Evolutionary conservation across 37 sponge, comb jelly and placozoan species (phyloP).

Genomic region (Cladorhizidae sp.): DNA sequence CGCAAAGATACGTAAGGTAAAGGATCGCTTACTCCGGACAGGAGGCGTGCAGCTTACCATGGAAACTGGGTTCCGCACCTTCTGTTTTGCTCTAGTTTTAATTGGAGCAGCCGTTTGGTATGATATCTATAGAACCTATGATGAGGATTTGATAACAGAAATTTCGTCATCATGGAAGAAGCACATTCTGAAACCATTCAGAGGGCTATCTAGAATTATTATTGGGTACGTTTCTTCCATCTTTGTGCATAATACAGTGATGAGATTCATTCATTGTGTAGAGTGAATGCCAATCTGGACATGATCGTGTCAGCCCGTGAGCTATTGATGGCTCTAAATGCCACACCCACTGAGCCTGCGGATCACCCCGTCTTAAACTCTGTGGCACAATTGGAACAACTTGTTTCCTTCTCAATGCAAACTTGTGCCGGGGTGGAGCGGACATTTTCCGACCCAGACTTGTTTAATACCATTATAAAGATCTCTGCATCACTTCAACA

Average conservation of each 20-base stretch:
- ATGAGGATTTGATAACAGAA: neutral
- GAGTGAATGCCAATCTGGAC: constrained; percentile 87
- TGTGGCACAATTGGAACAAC: constrained; percentile 49
- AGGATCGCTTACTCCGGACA: too few relatives aligned
- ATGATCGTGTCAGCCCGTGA: constrained; percentile 74
- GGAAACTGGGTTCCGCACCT: too few relatives aligned
- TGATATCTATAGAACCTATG: too few relatives aligned
- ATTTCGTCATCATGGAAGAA: neutral
- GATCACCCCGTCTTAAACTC: constrained; percentile 51
- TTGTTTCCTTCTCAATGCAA: constrained; percentile 73
- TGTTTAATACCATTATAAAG: constrained; percentile 59
- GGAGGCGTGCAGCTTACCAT: too few relatives aligned
- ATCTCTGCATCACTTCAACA: constrained; percentile 48
- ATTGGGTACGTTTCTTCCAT: neutral
- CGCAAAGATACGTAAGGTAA: too few relatives aligned
- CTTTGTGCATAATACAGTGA: neutral
- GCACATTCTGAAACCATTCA: neutral
- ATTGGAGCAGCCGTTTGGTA: too few relatives aligned
- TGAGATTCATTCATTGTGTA: constrained; percentile 6
- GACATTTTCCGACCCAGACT: constrained; percentile 17
- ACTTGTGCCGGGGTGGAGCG: constrained; percentile 84
- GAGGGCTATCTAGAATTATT: neutral
- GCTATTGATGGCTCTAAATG: constrained; percentile 53
- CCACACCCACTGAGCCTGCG: constrained; percentile 2
- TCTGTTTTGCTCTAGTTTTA: too few relatives aligned